Evolutionary conservation across 2,888 invertebrate genomes (phyloP), one percentile per base, ranked within the genome.

Genomic region (Mactromeris polynyma): DNA sequence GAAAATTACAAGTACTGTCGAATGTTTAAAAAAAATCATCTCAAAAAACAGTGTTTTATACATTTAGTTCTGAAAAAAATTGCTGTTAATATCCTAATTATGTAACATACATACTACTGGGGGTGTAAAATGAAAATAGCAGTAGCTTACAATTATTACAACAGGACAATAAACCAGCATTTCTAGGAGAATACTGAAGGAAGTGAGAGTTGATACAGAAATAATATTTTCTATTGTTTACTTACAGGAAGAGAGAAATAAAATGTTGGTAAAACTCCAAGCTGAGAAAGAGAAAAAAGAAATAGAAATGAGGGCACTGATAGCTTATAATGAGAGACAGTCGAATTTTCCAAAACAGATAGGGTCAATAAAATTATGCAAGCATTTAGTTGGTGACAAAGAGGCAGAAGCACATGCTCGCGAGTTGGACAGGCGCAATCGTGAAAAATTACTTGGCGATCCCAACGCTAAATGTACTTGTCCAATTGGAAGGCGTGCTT

Each of bases 241-340:
- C n/a, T 58, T 77, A 26, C 79, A 79, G 79, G 42, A 79, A 14
- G 40, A 46, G 36, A 42, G n/a, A 17, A 85, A 54, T 33, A 40
- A 38, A 36, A 58, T n/a, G n/a, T 11, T 85, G 11, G 14, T 33
- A 11, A 79, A 64, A n/a, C 31, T 81, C 7, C 54, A 81, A 40
- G 40, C 40, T 6, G 86, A 77, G 6, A 82, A 77, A n/a, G 77
- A 77, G 46, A n/a, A 58, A 11, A 80, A 80, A 77, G 46, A n/a
- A 38, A n/a, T 54, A 42, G 54, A 84, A 78, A 51, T 46, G 14
- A 51, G 46, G 77, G 42, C 73, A 14, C 17, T 73, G 73, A 36
- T 33, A 54, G 77, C 73, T 21, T 54, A n/a, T 38, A 11, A 84
- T 26, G 46, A 84, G 46, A 84, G 54, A 36, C 51, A 84, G 51